phyloP scores from a whole-genome alignment of 2,888 invertebrate genomes.

The Tachina lurida region DNA sequence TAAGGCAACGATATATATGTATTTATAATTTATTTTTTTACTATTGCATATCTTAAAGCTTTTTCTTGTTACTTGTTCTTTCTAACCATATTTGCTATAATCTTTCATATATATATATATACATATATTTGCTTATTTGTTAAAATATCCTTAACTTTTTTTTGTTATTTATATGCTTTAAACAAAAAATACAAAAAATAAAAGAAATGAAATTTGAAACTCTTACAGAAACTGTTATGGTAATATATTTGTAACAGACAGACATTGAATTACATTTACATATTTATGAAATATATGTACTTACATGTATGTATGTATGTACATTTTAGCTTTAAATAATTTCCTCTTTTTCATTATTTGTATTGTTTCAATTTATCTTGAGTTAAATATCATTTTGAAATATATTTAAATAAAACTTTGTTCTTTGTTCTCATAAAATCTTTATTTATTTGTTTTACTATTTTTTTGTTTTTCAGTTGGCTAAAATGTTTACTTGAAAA shows the following conservation, averaged over 20 bases:
- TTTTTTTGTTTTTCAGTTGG: conserved; percentile 27
- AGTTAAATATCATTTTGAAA: conserved; percentile 59
- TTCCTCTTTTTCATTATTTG: conserved; percentile 57
- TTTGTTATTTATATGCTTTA: conserved; percentile 61
- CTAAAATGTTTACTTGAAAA: neutral
- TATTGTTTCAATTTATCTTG: conserved; percentile 62
- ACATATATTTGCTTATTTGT: conserved; percentile 55
- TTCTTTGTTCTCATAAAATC: conserved; percentile 78
- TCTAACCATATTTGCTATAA: conserved; percentile 42
- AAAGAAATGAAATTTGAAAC: conserved; percentile 15
- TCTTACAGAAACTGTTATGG: neutral
- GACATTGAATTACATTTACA: conserved; percentile 43
- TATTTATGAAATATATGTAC: neutral
- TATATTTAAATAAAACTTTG: conserved; percentile 79
- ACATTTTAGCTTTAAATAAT: conserved; percentile 35
- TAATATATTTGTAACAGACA: neutral
- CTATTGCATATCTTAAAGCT: conserved; percentile 26
- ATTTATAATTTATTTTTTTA: neutral
- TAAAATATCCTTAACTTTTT: conserved; percentile 55
- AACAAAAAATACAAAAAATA: conserved; percentile 13
- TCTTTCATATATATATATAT: conserved; percentile 19
- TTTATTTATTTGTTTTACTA: conserved; percentile 62
- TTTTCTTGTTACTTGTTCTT: conserved; percentile 60
- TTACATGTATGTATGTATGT: conserved; percentile 1
- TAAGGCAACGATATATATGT: no score